Percentiles rank a stretch among this genome's conserved stretches.
Evolutionary conservation across 2,888 invertebrate genomes (phyloP).

Genomic region (Eledona agricola): DNA sequence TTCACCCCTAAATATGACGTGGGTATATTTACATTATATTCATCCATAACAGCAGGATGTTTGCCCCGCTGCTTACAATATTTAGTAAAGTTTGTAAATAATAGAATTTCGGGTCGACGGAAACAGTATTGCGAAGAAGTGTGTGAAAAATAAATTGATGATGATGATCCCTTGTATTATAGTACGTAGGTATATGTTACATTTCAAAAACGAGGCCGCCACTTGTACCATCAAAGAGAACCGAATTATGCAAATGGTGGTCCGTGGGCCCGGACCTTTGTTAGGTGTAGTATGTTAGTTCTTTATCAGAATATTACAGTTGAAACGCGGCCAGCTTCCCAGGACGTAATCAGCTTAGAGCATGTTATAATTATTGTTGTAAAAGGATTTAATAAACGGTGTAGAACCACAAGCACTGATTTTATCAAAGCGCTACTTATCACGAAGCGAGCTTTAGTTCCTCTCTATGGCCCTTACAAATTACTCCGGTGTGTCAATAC

Average conservation of each 20-base stretch:
- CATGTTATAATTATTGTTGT: slow-evolving; percentile 48
- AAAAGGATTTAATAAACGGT: slow-evolving; percentile 57
- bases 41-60: slow-evolving; percentile 54
- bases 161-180: slow-evolving; percentile 48
- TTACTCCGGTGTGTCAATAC: slow-evolving; percentile 61
- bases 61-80: slow-evolving; percentile 54
- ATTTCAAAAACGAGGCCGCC: slow-evolving; percentile 44
- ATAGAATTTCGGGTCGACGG: slow-evolving; percentile 45
- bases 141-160: slow-evolving; percentile 53
- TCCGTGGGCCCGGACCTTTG: slow-evolving; percentile 20
- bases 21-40: slow-evolving; percentile 43
- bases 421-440: slow-evolving; percentile 53
- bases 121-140: slow-evolving; percentile 49
- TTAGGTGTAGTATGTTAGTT: no score
- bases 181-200: slow-evolving; percentile 44
- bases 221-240: slow-evolving; percentile 40
- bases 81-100: slow-evolving; percentile 52
- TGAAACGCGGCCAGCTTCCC: slow-evolving; percentile 34
- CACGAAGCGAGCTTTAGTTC: slow-evolving; percentile 41
- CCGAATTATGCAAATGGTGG: slow-evolving; percentile 28
- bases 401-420: slow-evolving; percentile 53
- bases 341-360: slow-evolving; percentile 53
- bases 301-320: slow-evolving; percentile 25
- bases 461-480: slow-evolving; percentile 58
- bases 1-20: slow-evolving; percentile 45